Evolutionary conservation across 2,113 vertebrate genomes (phyloP).

Genomic region (Nibea coibor): DNA sequence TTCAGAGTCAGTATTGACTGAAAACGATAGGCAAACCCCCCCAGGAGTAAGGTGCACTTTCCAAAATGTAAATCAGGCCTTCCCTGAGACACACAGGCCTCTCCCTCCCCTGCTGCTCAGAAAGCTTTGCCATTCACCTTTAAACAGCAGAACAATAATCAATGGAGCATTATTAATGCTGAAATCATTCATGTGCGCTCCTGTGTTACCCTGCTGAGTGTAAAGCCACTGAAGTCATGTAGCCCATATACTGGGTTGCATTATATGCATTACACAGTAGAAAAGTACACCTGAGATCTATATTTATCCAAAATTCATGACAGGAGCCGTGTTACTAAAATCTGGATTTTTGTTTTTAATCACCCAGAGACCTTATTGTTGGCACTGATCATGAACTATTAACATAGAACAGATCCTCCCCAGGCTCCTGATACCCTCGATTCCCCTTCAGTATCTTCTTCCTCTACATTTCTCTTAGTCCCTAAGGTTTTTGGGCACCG

Average conservation of each 20-base stretch:
- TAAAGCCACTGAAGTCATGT: slow-evolving; percentile 70
- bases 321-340: not conserved
- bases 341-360: slow-evolving; percentile 19
- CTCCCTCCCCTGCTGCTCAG: slow-evolving; percentile 67
- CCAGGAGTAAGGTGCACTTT: slow-evolving; percentile 82
- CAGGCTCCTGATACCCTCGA: slow-evolving; percentile 28
- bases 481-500: slow-evolving; percentile 46
- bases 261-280: slow-evolving; percentile 34
- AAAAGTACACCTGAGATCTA: slow-evolving; percentile 12
- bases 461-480: slow-evolving; percentile 50
- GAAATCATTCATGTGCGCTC: slow-evolving; percentile 82
- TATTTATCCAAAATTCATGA: slow-evolving; percentile 34
- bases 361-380: slow-evolving; percentile 26
- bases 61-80: slow-evolving; percentile 85
- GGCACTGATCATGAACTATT: slow-evolving; percentile 55
- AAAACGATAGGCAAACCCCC: slow-evolving; percentile 75
- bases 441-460: slow-evolving; percentile 20
- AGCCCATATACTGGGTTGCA: slow-evolving; percentile 62
- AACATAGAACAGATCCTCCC: slow-evolving; percentile 43
- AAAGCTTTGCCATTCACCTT: slow-evolving; percentile 83
- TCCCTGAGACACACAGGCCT: slow-evolving; percentile 64
- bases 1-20: slow-evolving; percentile 83
- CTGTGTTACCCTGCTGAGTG: slow-evolving; percentile 70
- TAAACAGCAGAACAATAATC: slow-evolving; percentile 86
- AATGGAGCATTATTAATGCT: slow-evolving; percentile 87